A percentile compares a stretch with the other conserved stretches of the same genome.
Evolutionary conservation across 2,797 vertebrate genomes (phyloP).

Genomic region (Sebastes alutus): DNA sequence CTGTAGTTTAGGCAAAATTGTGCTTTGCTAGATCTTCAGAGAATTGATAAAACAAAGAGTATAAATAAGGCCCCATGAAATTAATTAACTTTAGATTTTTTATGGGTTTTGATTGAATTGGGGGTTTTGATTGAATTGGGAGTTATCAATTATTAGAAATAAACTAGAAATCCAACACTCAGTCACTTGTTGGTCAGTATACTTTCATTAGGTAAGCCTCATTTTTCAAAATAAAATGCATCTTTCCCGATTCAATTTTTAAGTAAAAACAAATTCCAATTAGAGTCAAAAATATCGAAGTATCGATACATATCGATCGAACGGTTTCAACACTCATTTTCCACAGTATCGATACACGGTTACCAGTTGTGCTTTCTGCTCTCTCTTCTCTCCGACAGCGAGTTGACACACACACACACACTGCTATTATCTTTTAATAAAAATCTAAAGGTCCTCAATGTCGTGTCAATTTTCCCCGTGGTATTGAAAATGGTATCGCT

Average conservation of each 20-base stretch:
- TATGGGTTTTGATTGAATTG: background rate
- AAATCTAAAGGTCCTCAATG: too few relatives aligned
- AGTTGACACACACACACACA: too few relatives aligned
- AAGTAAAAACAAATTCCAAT: too few relatives aligned
- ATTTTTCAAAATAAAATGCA: background rate
- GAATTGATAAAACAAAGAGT: background rate
- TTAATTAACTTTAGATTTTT: background rate
- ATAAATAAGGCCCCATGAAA: background rate
- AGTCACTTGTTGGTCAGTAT: background rate
- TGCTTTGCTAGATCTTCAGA: background rate
- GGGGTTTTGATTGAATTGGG: background rate
- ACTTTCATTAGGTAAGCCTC: background rate
- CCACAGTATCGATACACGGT: too few relatives aligned
- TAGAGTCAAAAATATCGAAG: accelerated
- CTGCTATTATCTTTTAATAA: too few relatives aligned
- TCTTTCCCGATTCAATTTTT: background rate
- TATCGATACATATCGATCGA: too few relatives aligned
- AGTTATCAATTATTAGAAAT: background rate
- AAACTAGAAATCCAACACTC: background rate
- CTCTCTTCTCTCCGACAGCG: too few relatives aligned
- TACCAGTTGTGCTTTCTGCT: too few relatives aligned
- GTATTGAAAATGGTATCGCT: too few relatives aligned
- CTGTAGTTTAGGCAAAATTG: background rate
- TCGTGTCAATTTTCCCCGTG: too few relatives aligned
- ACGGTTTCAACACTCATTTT: too few relatives aligned